Evolutionary conservation across 2,888 invertebrate genomes (phyloP), one percentile per base, ranked within the genome.

Genomic region (Hypena proboscidalis): DNA sequence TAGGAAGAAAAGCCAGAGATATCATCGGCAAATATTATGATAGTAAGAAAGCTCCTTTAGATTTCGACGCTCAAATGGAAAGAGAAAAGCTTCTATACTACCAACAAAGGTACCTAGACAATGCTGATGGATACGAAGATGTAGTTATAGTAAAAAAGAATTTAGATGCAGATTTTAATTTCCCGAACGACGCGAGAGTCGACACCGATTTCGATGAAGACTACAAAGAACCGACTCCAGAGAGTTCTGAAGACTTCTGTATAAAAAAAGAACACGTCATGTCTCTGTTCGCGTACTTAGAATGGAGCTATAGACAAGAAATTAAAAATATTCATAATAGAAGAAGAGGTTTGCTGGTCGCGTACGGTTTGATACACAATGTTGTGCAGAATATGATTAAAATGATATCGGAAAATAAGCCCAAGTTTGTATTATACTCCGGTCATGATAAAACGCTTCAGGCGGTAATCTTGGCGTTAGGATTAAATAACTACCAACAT

Each of bases 391-490:
- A 96, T 71, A 94, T 97, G 93, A 90, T 97, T 5, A 92, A 94
- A 61, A 95, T 97, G 91, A 95, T 97, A 58, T 95, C 95, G 0
- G 95, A 95, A 31, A 93, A 93, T 44, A 93, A 93, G 44, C 95
- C 95, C 0, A 95, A 94, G 67, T 92, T 97, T 41, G 94, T 96
- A 0, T 70, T 97, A 0, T 97, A 96, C 74, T 98, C 98, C 0
- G 98, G 98, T 0, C 98, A 98, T 68, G 98, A 98, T 80, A 95
- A 96, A 70, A 98, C 98, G 0, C 74, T 98, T 21, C 96, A 97
- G 67, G 96, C 97, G 54, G 83, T 98, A 21, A 93, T 96, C 1
- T 91, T 95, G 1, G 96, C 97, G 0, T 77, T 98, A 31, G 97
- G 98, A 0, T 81, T 97, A 2, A 88, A 83, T 10, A 92, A 90